A percentile compares a stretch with the other conserved stretches of the same genome.
Conservation (phyloP, 2,113 vertebrate species). For the Brachypodius melanocephalos region DNA sequence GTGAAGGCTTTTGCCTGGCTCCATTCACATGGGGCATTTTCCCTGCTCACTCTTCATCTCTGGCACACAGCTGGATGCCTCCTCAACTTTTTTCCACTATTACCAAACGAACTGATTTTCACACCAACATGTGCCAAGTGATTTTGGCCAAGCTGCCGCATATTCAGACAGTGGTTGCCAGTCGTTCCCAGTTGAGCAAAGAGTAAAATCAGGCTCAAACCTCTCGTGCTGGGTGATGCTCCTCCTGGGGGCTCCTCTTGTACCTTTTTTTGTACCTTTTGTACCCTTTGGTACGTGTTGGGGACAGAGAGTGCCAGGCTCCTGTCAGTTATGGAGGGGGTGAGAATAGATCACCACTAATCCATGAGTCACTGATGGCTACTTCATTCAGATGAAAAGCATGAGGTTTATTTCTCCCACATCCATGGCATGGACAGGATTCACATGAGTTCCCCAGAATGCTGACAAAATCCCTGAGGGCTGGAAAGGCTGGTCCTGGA, state of each 20-base stretch:
- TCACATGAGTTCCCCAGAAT: background rate
- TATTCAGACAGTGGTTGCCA: background rate
- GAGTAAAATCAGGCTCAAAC: background rate
- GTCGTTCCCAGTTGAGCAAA: background rate
- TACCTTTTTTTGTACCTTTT: too few species aligned
- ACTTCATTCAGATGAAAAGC: rapidly evolving
- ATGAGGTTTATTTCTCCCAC: background rate
- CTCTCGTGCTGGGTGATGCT: background rate
- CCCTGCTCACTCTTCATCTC: background rate
- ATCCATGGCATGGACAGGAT: background rate
- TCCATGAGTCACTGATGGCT: background rate
- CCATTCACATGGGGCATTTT: background rate
- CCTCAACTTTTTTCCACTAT: background rate
- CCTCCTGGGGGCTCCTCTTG: background rate
- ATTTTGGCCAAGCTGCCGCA: background rate
- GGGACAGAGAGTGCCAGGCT: background rate
- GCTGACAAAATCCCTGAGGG: background rate
- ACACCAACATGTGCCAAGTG: background rate
- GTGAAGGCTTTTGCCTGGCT: background rate
- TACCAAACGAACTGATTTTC: background rate
- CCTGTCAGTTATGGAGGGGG: background rate
- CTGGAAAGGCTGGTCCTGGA: background rate
- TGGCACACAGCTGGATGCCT: background rate
- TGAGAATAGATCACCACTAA: background rate
- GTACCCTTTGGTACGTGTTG: background rate